Evolutionary conservation across 2,888 invertebrate species (phyloP).

Genomic region (Eulithis testata): DNA sequence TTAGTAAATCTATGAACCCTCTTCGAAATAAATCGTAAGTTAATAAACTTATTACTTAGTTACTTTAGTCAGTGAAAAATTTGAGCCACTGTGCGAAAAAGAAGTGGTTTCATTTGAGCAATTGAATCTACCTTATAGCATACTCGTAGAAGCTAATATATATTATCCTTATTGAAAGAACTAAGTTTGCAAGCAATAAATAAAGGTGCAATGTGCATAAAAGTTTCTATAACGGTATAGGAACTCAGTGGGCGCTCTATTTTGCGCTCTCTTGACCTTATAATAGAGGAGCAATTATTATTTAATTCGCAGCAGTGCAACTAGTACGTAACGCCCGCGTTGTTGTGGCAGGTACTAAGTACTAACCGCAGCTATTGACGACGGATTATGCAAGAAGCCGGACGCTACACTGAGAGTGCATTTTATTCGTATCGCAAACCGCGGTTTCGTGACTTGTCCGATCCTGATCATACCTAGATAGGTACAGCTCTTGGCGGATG

Average conservation of each 20-base stretch:
- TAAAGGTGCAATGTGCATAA: constrained; percentile 15
- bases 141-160: neutral
- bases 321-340: constrained; percentile 52
- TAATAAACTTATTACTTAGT: too few relatives aligned
- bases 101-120: neutral
- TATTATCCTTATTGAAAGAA: too few relatives aligned
- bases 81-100: constrained; percentile 9
- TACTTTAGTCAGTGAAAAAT: neutral
- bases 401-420: constrained; percentile 74
- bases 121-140: too few relatives aligned
- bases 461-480: constrained; percentile 47
- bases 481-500: constrained; percentile 53
- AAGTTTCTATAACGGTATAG: constrained; percentile 22
- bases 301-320: constrained; percentile 61
- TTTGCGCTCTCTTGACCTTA: constrained; percentile 59
- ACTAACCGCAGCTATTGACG: constrained; percentile 56
- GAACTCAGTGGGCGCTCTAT: constrained; percentile 49
- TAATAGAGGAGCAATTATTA: constrained; percentile 59
- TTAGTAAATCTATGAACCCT: neutral
- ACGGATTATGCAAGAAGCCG: constrained; percentile 78
- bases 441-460: constrained; percentile 68
- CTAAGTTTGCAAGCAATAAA: constrained; percentile 4
- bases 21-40: too few relatives aligned
- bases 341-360: constrained; percentile 51
- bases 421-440: constrained; percentile 54